Conservation (phyloP, 2,888 invertebrate species). For the Cataglyphis cursor region DNA sequence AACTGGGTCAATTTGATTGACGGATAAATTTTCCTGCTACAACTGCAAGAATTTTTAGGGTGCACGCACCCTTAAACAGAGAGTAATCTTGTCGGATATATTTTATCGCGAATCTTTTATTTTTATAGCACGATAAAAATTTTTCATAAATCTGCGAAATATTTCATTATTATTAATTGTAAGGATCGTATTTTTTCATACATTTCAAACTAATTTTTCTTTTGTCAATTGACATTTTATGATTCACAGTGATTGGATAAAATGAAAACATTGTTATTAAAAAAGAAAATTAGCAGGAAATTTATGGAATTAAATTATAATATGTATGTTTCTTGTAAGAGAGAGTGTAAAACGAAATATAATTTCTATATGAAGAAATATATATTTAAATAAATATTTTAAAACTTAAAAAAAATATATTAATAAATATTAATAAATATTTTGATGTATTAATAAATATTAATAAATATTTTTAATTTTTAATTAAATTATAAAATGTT, state of each 20-base stretch:
- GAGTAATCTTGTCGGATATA: slow-evolving; percentile 17
- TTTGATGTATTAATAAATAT: neutral
- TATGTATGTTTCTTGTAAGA: neutral
- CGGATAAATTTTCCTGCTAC: slow-evolving; percentile 60
- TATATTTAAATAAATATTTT: neutral
- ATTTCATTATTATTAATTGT: neutral
- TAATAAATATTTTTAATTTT: neutral
- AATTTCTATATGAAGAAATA: neutral
- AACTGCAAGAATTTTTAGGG: slow-evolving; percentile 60
- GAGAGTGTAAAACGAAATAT: neutral
- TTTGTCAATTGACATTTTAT: neutral
- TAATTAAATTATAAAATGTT: neutral
- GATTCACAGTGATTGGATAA: neutral
- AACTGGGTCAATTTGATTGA: slow-evolving; percentile 76
- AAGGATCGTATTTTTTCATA: neutral
- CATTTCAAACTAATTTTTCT: neutral
- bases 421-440: neutral
- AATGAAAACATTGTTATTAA: neutral
- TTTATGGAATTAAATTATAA: neutral
- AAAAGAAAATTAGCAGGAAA: neutral
- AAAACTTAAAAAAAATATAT: neutral
- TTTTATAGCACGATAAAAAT: neutral
- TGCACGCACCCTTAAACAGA: slow-evolving; percentile 22
- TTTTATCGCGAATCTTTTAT: neutral
- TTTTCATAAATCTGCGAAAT: neutral